Evolutionary conservation across 2,888 invertebrate genomes (phyloP), one percentile per base, ranked within the genome.

Genomic region (Parnassius smintheus): DNA sequence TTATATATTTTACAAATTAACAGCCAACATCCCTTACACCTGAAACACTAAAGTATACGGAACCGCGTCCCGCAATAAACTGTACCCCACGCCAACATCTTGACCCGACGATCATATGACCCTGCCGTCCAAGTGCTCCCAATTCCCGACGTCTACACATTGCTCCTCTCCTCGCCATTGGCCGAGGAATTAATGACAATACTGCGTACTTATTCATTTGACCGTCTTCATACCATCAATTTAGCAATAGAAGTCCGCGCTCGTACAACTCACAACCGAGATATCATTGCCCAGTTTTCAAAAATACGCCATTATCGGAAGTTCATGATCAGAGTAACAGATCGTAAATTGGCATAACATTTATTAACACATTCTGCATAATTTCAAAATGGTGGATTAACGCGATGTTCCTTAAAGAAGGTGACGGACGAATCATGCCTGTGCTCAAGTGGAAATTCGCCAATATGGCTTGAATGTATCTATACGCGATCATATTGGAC

Each of bases 121-220:
- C 91, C 89, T 86, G 83, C 75, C 66, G 73, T 75, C 73, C 85
- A 89, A 89, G 85, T 88, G 87, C 82, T 81, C 86, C 83, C 84
- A 91, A 89, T 90, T 89, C 84, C 70, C 75, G 66, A 70, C 82
- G 75, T 78, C 80, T 77, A 80, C 77, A 75, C 78, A 72, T 56
- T 60, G 59, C 71, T 74, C 75, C 72, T 71, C 68, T 71, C 70
- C 71, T 65, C 76, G 77, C 85, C 65, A 91, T 91, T 91, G 91
- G 91, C 73, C 81, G 74, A 79, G 68, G 78, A 85, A 84, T 91
- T 88, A 89, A 85, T 79, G 77, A 79, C 80, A 82, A 83, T 85
- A 83, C 81, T 77, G 80, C 82, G 78, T 82, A 80, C 82, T 86
- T 86, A 85, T 85, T 86, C 84, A 80, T 85, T 83, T 83, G 85